A percentile compares a stretch with the other conserved stretches of the same genome.
Conservation (phyloP, 2,797 vertebrate genomes). For the Thaleichthys pacificus region DNA sequence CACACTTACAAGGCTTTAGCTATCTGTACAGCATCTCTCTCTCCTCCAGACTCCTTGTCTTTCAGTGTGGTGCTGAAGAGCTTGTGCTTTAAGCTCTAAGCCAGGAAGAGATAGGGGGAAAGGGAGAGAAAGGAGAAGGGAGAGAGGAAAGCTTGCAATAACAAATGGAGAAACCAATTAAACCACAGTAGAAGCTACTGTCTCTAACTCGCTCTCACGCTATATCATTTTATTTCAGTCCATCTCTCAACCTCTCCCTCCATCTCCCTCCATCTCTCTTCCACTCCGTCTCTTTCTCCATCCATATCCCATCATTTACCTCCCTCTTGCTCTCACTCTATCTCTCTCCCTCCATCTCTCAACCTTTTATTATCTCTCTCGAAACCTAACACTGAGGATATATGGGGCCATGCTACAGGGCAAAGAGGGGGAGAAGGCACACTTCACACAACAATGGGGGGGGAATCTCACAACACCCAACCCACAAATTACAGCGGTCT, state of each 20-base stretch:
- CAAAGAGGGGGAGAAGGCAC: neutral
- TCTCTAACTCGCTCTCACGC: neutral
- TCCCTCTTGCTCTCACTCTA: too few relatives aligned
- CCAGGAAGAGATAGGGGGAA: neutral
- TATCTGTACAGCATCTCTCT: conserved; percentile 41
- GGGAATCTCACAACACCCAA: conserved; percentile 2
- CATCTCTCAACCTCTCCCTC: neutral
- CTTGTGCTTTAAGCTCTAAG: conserved; percentile 41
- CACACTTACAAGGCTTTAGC: conserved; percentile 48
- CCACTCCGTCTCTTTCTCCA: too few relatives aligned
- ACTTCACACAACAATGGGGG: conserved; percentile 14
- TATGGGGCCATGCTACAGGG: neutral
- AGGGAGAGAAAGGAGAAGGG: neutral
- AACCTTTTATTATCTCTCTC: too few relatives aligned
- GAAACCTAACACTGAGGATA: too few relatives aligned
- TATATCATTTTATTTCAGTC: too few relatives aligned
- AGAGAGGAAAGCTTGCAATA: conserved; percentile 2
- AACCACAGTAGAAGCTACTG: neutral
- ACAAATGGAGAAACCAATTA: conserved; percentile 7
- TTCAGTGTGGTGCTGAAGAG: conserved; percentile 29
- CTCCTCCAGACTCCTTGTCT: conserved; percentile 31
- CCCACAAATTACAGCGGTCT: conserved; percentile 25
- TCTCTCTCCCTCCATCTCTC: too few relatives aligned
- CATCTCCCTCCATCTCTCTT: neutral
- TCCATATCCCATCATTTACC: too few relatives aligned